Percentiles rank a stretch among this genome's conserved stretches.
Conservation (phyloP, 2,797 vertebrate species). For the Gymnoscopelus microlampas region DNA sequence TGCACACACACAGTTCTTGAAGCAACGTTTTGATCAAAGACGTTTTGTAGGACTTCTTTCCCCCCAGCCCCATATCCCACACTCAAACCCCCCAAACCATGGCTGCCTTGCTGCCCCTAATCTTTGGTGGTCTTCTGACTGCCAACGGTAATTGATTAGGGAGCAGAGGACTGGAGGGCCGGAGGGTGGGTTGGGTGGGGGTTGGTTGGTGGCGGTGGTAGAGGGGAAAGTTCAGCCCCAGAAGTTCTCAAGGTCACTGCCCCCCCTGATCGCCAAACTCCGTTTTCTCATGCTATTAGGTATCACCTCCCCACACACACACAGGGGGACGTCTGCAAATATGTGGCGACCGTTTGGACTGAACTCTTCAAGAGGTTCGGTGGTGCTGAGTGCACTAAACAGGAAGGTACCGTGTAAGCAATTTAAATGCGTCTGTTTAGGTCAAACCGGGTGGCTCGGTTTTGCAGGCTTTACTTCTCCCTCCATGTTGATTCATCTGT, state of each 20-base stretch:
- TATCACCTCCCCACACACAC: slow-evolving; percentile 52
- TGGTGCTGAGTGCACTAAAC: slow-evolving; percentile 63
- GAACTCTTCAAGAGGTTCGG: slow-evolving; percentile 62
- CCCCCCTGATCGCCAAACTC: slow-evolving; percentile 59
- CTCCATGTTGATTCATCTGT: slow-evolving; percentile 52
- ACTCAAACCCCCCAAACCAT: slow-evolving; percentile 55
- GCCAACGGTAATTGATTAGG: slow-evolving; percentile 85
- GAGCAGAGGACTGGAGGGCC: slow-evolving; percentile 65
- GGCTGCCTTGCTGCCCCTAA: slow-evolving; percentile 74
- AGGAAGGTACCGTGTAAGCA: slow-evolving; percentile 66
- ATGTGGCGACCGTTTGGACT: slow-evolving; percentile 69
- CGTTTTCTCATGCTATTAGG: slow-evolving; percentile 82
- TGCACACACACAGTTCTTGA: slow-evolving; percentile 33
- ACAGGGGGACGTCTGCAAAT: slow-evolving; percentile 61
- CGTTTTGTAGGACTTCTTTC: slow-evolving; percentile 50
- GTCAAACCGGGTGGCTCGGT: slow-evolving; percentile 19
- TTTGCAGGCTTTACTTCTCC: slow-evolving; percentile 21
- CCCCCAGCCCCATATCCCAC: slow-evolving; percentile 4
- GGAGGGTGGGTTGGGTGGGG: slow-evolving; percentile 11
- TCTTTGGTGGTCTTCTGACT: slow-evolving; percentile 84
- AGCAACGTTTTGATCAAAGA: slow-evolving; percentile 76
- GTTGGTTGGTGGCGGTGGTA: slow-evolving; percentile 21
- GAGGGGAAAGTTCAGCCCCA: slow-evolving; percentile 77
- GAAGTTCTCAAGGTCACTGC: slow-evolving; percentile 80
- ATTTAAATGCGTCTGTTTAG: slow-evolving; percentile 53